Percentiles rank a stretch among this genome's conserved stretches.
These are phyloP conservation scores for Malurus elegans DNA, from an alignment of 2,113 vertebrate genomes.

Conservation along the genomic window DNA sequence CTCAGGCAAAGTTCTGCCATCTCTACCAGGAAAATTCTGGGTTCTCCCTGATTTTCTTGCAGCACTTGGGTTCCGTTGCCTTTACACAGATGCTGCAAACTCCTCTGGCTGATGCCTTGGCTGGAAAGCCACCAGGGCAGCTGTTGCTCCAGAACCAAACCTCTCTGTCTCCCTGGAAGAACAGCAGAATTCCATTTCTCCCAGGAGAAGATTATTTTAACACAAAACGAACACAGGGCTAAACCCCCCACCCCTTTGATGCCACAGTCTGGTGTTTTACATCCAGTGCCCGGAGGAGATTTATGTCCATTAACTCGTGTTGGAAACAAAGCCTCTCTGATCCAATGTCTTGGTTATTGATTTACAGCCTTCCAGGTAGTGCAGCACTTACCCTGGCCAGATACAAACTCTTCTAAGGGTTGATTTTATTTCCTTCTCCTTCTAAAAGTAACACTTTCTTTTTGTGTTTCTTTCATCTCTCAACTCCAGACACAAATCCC, in stretches of 20 bases:
- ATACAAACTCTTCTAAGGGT: not conserved
- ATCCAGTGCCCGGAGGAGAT: not conserved
- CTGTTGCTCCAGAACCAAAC: not conserved
- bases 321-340: conserved; percentile 24
- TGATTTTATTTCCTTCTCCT: not conserved
- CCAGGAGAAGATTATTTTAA: not conserved
- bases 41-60: not conserved
- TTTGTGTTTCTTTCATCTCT: not conserved
- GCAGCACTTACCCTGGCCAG: not conserved
- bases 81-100: not conserved
- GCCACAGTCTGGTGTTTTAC: not conserved
- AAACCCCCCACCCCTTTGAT: not conserved
- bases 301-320: conserved; percentile 1
- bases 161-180: not conserved
- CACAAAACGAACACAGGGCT: not conserved
- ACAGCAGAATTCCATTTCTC: not conserved
- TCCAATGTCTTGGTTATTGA: not conserved
- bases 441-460: not conserved
- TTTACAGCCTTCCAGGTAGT: conserved; percentile 3
- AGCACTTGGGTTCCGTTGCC: not conserved
- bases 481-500: not conserved
- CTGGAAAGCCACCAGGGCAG: not conserved
- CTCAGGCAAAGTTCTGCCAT: not conserved
- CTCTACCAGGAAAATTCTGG: not conserved
- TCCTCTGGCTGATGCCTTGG: not conserved